Conservation (phyloP, 2,888 invertebrate species). For the Neoaliturus tenellus region DNA sequence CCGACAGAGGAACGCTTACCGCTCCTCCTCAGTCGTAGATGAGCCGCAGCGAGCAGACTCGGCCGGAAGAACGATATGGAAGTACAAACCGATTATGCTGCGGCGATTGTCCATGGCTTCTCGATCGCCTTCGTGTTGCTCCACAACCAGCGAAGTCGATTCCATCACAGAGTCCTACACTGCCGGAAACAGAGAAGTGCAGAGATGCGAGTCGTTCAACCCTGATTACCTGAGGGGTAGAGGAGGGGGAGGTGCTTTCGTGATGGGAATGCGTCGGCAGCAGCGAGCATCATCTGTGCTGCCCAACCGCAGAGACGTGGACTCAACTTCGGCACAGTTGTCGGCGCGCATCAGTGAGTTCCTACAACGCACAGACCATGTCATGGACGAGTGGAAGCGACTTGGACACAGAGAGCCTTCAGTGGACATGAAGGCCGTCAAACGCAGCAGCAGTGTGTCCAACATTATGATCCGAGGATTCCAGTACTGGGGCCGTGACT, state of each 20-base stretch:
- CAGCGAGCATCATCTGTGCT: neutral
- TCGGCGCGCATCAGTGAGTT: constrained; percentile 85
- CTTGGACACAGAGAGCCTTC: constrained; percentile 74
- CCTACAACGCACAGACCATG: constrained; percentile 88
- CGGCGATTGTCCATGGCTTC: constrained; percentile 36
- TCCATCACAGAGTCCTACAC: constrained; percentile 25
- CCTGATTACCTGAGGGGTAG: neutral
- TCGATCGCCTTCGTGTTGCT: constrained; percentile 47
- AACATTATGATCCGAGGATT: constrained; percentile 91
- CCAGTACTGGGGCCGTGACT: constrained; percentile 75
- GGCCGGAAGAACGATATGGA: constrained; percentile 16
- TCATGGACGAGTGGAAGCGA: constrained; percentile 89
- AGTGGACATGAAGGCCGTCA: constrained; percentile 24
- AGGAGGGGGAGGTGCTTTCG: neutral
- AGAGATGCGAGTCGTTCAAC: neutral
- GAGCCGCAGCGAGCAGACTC: constrained; percentile 26
- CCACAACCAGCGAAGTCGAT: constrained; percentile 39
- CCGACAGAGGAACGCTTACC: neutral
- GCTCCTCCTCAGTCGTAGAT: neutral
- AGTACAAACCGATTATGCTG: constrained; percentile 35
- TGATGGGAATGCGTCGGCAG: constrained; percentile 50
- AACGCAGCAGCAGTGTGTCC: constrained; percentile 79
- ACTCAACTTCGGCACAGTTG: constrained; percentile 37
- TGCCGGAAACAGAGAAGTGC: neutral
- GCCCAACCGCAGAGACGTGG: constrained; percentile 24